Evolutionary conservation across 2,113 vertebrate species (phyloP).

Genomic region (Laticauda laticaudata): DNA sequence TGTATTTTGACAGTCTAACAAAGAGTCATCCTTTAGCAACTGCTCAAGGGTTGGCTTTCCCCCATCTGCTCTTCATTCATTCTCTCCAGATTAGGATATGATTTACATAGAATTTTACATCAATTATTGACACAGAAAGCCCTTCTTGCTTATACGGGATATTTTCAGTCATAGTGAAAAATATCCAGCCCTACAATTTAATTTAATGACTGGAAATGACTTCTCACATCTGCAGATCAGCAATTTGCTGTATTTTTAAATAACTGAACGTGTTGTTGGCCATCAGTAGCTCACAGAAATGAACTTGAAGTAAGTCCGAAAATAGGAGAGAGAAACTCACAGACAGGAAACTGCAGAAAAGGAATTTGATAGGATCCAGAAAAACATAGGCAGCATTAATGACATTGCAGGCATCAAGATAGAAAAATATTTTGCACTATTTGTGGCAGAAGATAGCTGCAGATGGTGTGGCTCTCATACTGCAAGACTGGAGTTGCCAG

Average conservation of each 20-base stretch:
- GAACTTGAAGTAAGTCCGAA: conserved; percentile 72
- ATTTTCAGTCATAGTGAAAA: conserved; percentile 64
- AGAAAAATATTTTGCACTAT: conserved; percentile 74
- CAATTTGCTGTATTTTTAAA: conserved; percentile 70
- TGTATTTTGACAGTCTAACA: conserved; percentile 74
- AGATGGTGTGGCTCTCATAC: conserved; percentile 47
- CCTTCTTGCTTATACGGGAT: conserved; percentile 59
- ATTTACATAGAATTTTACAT: not conserved
- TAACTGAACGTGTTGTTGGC: conserved; percentile 53
- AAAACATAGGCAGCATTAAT: conserved; percentile 68
- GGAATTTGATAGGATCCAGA: conserved; percentile 54
- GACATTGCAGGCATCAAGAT: conserved; percentile 70
- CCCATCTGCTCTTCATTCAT: not conserved
- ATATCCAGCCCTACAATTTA: conserved; percentile 68
- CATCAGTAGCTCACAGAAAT: conserved; percentile 72
- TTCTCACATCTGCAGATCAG: conserved; percentile 61
- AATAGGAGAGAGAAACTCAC: conserved; percentile 32
- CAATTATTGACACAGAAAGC: not conserved
- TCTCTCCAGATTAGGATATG: conserved; percentile 5
- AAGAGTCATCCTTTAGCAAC: conserved; percentile 78
- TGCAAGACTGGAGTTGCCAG: not conserved
- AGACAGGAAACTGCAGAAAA: conserved; percentile 11
- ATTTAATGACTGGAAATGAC: conserved; percentile 71
- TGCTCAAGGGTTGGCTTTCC: conserved; percentile 65
- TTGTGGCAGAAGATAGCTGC: conserved; percentile 74